Percentiles rank a stretch among this genome's conserved stretches.
Conservation (phyloP, 2,888 invertebrate genomes). For the Meloe dianella region DNA sequence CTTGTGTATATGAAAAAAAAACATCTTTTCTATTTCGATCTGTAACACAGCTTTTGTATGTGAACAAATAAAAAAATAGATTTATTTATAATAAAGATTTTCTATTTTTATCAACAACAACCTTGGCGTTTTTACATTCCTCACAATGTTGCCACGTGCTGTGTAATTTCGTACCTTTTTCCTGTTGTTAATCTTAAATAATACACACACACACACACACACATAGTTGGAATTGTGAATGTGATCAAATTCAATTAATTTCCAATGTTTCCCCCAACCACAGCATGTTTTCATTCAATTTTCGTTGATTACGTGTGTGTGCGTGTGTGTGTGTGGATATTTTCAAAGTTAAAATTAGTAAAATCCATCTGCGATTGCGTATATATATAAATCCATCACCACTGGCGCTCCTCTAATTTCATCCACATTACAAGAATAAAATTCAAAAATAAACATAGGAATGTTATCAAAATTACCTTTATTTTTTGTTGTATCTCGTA, state of each 20-base stretch:
- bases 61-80: conserved; percentile 49
- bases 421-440: background rate
- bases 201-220: too few species aligned
- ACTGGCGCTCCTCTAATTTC: background rate
- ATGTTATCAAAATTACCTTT: background rate
- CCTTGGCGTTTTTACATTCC: conserved; percentile 58
- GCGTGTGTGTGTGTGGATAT: too few species aligned
- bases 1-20: background rate
- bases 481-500: background rate
- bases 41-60: background rate
- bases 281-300: background rate
- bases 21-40: background rate
- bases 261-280: background rate
- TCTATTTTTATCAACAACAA: conserved; percentile 59
- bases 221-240: too few species aligned
- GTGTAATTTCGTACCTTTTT: conserved; percentile 36
- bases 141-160: conserved; percentile 53
- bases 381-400: background rate
- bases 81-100: conserved; percentile 60
- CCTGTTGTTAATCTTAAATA: too few species aligned
- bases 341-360: conserved; percentile 2
- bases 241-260: conserved; percentile 38
- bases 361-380: background rate
- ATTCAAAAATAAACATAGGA: background rate
- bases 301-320: too few species aligned